These are phyloP conservation scores for Pseudomyrmex flavicornis DNA, from an alignment of 1,140 invertebrate species.

Conservation along the genomic window DNA sequence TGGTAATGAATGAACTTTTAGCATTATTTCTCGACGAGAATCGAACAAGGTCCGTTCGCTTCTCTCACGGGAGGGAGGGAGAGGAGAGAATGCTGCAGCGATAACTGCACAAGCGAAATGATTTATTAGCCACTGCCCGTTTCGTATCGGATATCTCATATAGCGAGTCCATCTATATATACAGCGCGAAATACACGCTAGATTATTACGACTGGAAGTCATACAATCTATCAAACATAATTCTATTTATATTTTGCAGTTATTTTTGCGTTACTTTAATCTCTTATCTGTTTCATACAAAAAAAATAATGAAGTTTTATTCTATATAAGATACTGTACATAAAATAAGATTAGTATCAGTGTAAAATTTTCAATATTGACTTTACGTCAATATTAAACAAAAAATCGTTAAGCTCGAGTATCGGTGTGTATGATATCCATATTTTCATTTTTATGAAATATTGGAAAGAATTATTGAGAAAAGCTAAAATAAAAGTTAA, in stretches of 20 bases:
- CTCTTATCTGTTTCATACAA: neutral
- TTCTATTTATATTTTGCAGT: conserved; percentile 34
- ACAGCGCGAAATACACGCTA: conserved; percentile 14
- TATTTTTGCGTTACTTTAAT: neutral
- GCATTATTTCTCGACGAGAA: conserved; percentile 67
- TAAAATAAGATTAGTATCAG: neutral
- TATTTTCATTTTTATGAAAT: neutral
- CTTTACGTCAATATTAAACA: neutral
- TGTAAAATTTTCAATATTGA: neutral
- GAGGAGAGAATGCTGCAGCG: conserved; percentile 33
- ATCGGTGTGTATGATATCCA: neutral
- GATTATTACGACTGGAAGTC: conserved; percentile 20
- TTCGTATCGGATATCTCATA: conserved; percentile 52
- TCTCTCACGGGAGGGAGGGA: neutral
- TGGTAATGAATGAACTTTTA: conserved; percentile 73
- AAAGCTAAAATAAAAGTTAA: neutral
- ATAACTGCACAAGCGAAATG: conserved; percentile 56
- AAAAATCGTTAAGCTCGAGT: neutral
- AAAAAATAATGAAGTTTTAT: conserved; percentile 22
- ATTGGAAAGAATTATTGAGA: neutral
- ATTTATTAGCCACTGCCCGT: conserved; percentile 52
- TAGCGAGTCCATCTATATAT: conserved; percentile 35
- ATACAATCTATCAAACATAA: neutral
- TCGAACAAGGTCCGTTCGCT: conserved; percentile 50
- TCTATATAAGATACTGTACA: neutral